Evolutionary conservation across 1,140 invertebrate species (phyloP), one percentile per base, ranked within the genome.

Genomic region (Neomicropteryx cornuta): DNA sequence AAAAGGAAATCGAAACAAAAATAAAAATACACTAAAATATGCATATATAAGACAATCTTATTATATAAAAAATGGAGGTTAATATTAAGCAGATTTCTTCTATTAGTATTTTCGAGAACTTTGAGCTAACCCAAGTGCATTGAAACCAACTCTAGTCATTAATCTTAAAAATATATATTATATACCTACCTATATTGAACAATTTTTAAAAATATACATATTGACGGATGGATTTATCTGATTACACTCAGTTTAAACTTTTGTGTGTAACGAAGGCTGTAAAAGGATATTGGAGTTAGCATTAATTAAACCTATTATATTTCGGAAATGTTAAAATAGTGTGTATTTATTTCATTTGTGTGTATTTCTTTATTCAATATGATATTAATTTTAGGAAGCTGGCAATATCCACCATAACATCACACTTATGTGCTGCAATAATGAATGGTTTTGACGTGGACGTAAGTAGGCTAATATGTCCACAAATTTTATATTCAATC

Each of bases 11-110:
- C 18, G 42, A 36, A 36, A 24, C 3, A 18, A 29, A 18, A 18
- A 42, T 5, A 46, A 37, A 19, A 18, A 27, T 16, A 34, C 44
- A 22, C 17, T 37, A 10, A 42, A 39, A n/a, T 24, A 42, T 19
- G 28, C 20, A 14, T 29, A 35, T 18, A 34, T 46, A 27, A 36
- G 8, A 17, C 5, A 4, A 27, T 36, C 11, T 5, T 11, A n/a
- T 5, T 4, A 5, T 11, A 27, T 27, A 27, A 27, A 27, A 27
- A 27, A 8, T 8, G 8, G 8, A 27, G n/a, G 24, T n/a, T 17
- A 36, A 14, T 11, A 8, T 16, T 36, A 24, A 13, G 16, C 4
- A 24, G 10, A 6, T 10, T 23, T 36, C 4, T 24, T 24, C 11
- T 24, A 5, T 4, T 4, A 16, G 28, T 27, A 8, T 19, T 5